Evolutionary conservation across 2,113 vertebrate genomes (phyloP), one percentile per base, ranked within the genome.

Genomic region (Entelurus aequoreus): DNA sequence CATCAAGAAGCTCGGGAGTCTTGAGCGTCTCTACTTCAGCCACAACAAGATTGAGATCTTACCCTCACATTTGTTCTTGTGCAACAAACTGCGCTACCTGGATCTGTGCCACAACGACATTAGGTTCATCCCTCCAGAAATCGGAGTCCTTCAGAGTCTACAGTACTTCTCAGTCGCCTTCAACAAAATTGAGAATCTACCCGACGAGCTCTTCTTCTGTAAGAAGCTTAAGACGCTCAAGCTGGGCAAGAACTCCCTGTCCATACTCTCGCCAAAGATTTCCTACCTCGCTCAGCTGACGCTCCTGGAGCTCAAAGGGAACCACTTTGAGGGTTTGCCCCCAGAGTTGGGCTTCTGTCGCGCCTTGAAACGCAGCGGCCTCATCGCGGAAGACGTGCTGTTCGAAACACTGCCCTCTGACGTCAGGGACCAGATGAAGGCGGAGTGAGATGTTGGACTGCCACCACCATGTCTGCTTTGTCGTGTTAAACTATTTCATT

Each of bases 21-120:
- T 99, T 0, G 96, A 99, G 79, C 87, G 94, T 5, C 95, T 99
- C 50, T 94, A 92, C 79, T 96, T 99, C 64, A 94, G 93, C 77
- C 89, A 97, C 86, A 99, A 99, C 79, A 99, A 99, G 87, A 97
- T 99, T 28, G 95, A 98, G 84, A 92, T 97, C 71, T 88, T 99
- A 78, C 97, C 97, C 42, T 97, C 97, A 6, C 97, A 99, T 79
- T 85, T 99, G 51, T 99, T 99, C 86, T 87, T 99, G 63, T 99
- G 96, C 90, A 95, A 95, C 93, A 99, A 98, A 84, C 90, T 99
- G 75, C 93, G 95, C 81, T 93, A 93, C 42, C 88, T 98, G 81
- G 95, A 99, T 74, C 81, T 99, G 66, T 95, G 94, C 65, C 91
- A 93, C 87, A 98, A 98, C 8, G 95, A 98, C 81, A 97, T 99